phyloP scores from a whole-genome alignment of 2,888 invertebrate species.

The Allolobophora icterica region DNA sequence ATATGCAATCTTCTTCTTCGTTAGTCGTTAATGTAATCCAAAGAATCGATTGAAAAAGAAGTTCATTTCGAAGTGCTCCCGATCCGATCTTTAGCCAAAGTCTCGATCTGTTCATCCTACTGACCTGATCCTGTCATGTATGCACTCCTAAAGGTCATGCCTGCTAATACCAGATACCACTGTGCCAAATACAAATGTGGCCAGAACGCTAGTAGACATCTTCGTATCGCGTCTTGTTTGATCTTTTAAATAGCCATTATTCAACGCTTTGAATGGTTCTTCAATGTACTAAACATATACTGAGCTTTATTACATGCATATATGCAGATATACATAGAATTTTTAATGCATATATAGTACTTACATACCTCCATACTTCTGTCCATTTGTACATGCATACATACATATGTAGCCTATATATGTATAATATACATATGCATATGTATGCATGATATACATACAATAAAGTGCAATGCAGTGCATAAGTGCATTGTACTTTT shows the following conservation, averaged over 20 bases:
- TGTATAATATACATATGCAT: no score
- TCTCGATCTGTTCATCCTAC: not conserved
- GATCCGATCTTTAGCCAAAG: not conserved
- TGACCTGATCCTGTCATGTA: not conserved
- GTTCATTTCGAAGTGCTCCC: not conserved
- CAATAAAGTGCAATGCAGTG: no score
- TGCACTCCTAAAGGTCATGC: not conserved
- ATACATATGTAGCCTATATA: no score
- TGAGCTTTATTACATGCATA: no score
- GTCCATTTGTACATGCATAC: no score
- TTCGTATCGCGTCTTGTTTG: not conserved
- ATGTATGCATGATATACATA: no score
- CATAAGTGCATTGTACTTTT: no score
- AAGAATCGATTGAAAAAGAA: not conserved
- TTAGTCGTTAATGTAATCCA: not conserved
- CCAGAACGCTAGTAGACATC: not conserved
- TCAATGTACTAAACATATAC: not conserved
- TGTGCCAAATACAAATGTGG: not conserved
- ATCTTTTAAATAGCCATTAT: not conserved
- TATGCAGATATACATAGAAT: no score
- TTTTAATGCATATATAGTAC: no score
- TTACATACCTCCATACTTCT: no score
- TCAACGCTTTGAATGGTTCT: not conserved
- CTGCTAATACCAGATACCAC: conserved; percentile 9
- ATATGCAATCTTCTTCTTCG: not conserved